A percentile compares a stretch with the other conserved stretches of the same genome.
Evolutionary conservation across 1,140 invertebrate species (phyloP).

Genomic region (Drosophila navojoa): DNA sequence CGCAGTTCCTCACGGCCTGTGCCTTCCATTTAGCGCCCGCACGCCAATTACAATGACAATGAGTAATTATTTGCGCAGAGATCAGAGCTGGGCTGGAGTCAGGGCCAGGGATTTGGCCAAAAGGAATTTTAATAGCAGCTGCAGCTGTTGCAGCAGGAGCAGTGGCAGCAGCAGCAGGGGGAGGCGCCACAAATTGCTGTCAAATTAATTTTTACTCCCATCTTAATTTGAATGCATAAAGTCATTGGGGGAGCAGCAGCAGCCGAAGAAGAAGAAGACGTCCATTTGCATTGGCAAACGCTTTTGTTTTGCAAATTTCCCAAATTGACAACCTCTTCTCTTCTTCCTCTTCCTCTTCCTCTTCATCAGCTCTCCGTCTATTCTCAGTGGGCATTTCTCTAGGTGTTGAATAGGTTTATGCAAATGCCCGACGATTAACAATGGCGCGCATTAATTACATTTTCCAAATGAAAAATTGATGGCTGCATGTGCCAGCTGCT

Average conservation of each 20-base stretch:
- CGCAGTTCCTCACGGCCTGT: constrained; percentile 25
- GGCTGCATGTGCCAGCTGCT: constrained; percentile 13
- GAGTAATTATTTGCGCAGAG: constrained; percentile 79
- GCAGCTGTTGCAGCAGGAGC: constrained; percentile 62
- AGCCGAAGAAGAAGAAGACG: constrained; percentile 16
- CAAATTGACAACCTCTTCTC: constrained; percentile 24
- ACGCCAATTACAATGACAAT: constrained; percentile 81
- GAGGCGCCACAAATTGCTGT: constrained; percentile 45
- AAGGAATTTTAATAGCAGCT: constrained; percentile 68
- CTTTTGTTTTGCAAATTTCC: constrained; percentile 70
- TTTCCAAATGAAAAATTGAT: constrained; percentile 57
- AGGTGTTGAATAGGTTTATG: constrained; percentile 50
- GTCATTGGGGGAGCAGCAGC: background rate
- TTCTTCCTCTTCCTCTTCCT: too few species aligned
- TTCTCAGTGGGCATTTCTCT: constrained; percentile 40
- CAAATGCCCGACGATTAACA: constrained; percentile 67
- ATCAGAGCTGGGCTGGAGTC: constrained; percentile 50
- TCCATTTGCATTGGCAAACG: background rate
- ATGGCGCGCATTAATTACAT: constrained; percentile 66
- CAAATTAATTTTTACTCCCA: constrained; percentile 53
- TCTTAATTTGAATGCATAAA: constrained; percentile 66
- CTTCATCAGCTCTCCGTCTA: too few species aligned
- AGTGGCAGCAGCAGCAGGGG: constrained; percentile 55
- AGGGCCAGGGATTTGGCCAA: constrained; percentile 7
- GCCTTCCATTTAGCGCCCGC: constrained; percentile 74